Evolutionary conservation across 2,797 vertebrate genomes (phyloP).

Genomic region (Molossus alvarezi): DNA sequence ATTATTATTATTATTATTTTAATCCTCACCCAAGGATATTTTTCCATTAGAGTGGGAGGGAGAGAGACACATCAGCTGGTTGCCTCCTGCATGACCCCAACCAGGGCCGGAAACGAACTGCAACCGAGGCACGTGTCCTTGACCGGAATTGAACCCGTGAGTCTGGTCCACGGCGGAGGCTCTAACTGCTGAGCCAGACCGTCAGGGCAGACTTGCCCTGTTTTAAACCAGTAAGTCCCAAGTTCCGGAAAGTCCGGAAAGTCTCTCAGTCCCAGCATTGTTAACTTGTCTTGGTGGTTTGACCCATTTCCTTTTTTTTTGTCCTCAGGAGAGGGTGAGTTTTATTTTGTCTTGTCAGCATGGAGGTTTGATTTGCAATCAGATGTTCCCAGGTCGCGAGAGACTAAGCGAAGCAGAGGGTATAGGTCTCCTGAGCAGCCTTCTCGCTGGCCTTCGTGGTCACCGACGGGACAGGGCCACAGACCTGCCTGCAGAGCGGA

Average conservation of each 20-base stretch:
- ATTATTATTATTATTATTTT: too few species aligned
- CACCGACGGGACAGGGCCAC: constrained; percentile 95
- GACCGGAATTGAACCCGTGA: too few species aligned
- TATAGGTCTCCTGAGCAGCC: constrained; percentile 88
- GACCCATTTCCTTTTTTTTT: neutral
- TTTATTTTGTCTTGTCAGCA: constrained; percentile 88
- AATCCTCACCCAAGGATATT: too few species aligned
- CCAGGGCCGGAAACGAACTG: too few species aligned
- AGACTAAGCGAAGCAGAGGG: constrained; percentile 83
- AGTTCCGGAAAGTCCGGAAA: neutral
- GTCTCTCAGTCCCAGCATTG: neutral
- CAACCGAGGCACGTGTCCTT: too few species aligned
- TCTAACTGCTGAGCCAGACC: too few species aligned
- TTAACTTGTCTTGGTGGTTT: neutral
- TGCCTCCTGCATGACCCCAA: too few species aligned
- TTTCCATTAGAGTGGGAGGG: too few species aligned
- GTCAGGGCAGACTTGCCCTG: neutral
- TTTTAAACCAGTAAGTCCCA: neutral
- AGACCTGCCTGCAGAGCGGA: constrained; percentile 96
- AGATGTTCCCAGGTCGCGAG: constrained; percentile 85
- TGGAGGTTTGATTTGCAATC: constrained; percentile 88
- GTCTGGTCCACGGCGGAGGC: too few species aligned
- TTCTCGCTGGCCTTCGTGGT: constrained; percentile 92
- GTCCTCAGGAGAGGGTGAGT: constrained; percentile 86
- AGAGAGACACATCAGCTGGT: too few species aligned